Evolutionary conservation across 2,888 invertebrate species (phyloP).

Genomic region (Pachydiplax longipennis): DNA sequence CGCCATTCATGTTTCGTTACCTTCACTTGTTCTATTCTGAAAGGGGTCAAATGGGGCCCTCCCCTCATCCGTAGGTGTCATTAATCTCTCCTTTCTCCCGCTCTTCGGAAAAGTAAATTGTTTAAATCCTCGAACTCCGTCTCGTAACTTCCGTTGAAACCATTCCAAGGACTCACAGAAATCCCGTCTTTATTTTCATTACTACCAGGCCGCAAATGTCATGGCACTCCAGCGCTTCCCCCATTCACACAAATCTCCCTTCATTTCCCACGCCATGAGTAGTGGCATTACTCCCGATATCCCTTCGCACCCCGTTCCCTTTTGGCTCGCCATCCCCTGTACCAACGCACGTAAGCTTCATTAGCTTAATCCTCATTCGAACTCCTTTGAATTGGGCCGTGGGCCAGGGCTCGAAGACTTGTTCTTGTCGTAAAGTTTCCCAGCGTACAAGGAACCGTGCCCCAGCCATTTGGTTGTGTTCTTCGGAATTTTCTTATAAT

Average conservation of each 20-base stretch:
- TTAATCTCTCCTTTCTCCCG: not conserved
- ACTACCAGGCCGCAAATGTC: not conserved
- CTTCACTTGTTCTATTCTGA: too few species aligned
- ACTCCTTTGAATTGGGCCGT: not conserved
- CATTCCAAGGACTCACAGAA: not conserved
- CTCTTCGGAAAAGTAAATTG: not conserved
- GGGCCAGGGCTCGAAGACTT: not conserved
- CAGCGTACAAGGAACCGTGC: not conserved
- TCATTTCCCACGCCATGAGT: not conserved
- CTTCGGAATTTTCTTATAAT: too few species aligned
- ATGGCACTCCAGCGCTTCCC: not conserved
- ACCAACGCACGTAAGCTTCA: not conserved
- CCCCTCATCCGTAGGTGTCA: not conserved
- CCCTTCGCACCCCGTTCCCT: not conserved
- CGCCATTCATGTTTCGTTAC: too few species aligned
- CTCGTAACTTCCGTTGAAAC: not conserved
- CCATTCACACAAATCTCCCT: not conserved
- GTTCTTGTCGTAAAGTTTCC: not conserved
- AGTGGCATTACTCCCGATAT: not conserved
- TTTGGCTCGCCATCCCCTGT: not conserved
- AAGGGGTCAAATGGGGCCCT: not conserved
- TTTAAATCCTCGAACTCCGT: not conserved
- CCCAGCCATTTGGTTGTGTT: not conserved
- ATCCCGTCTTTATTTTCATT: not conserved
- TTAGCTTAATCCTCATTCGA: not conserved